These are phyloP conservation scores for Uropsilus gracilis DNA, from an alignment of 2,113 vertebrate genomes.

Conservation along the genomic window DNA sequence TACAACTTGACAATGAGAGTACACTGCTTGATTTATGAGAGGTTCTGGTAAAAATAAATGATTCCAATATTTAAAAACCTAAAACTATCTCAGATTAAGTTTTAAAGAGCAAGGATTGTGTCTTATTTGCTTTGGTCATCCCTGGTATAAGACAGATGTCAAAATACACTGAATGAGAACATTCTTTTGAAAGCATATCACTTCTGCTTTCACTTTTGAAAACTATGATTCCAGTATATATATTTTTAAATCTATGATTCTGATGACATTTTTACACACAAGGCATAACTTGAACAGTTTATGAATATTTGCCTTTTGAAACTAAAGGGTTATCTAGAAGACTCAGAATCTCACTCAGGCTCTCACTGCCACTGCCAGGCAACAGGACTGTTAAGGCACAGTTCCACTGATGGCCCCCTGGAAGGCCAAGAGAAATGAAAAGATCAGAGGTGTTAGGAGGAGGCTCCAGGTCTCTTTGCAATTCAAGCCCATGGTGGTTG, in stretches of 20 bases:
- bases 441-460: neutral
- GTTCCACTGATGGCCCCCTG: neutral
- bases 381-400: neutral
- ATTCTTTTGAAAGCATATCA: constrained; percentile 22
- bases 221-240: neutral
- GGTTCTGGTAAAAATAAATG: neutral
- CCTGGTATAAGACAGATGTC: neutral
- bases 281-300: neutral
- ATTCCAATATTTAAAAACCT: neutral
- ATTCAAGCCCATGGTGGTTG: neutral
- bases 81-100: neutral
- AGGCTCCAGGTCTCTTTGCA: neutral
- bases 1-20: neutral
- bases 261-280: constrained; percentile 1
- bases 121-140: neutral
- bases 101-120: constrained; percentile 5
- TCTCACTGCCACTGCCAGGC: neutral
- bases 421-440: neutral
- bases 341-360: neutral
- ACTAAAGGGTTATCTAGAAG: neutral
- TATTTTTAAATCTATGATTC: neutral
- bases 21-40: neutral
- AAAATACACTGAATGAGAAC: neutral
- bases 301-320: neutral
- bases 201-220: constrained; percentile 7